A percentile compares a stretch with the other conserved stretches of the same genome.
These are phyloP conservation scores for Apeltes quadracus DNA, from an alignment of 2,113 vertebrate genomes.

Conservation along the genomic window DNA sequence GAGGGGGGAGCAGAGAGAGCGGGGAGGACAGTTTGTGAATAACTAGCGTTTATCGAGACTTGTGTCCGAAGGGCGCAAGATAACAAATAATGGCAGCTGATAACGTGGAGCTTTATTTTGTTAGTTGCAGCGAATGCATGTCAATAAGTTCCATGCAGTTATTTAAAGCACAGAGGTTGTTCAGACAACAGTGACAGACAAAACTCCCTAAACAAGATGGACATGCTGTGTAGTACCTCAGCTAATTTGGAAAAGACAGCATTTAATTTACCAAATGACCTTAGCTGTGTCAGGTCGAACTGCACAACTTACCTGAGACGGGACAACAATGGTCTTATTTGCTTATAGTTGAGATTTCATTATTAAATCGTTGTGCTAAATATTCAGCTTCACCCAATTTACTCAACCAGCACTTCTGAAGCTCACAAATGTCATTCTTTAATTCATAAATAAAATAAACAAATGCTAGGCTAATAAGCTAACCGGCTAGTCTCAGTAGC, in stretches of 20 bases:
- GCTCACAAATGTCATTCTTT: neutral
- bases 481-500: neutral
- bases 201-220: neutral
- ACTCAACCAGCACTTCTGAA: neutral
- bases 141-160: constrained; percentile 15
- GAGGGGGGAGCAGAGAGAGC: too few species aligned
- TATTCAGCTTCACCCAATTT: neutral
- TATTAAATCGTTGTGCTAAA: neutral
- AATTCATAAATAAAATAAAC: neutral
- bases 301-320: too few species aligned
- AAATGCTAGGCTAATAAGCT: neutral
- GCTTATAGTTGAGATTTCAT: neutral
- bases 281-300: neutral
- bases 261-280: neutral
- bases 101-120: constrained; percentile 31
- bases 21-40: too few species aligned
- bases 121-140: constrained; percentile 24
- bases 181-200: neutral
- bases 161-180: constrained; percentile 26
- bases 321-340: neutral
- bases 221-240: neutral
- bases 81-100: constrained; percentile 50
- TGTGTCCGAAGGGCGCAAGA: constrained; percentile 37
- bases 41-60: constrained; percentile 37
- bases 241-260: neutral